Percentiles rank a stretch among this genome's conserved stretches.
Evolutionary conservation across 64 coral and sea anemone genomes (phyloP).

Genomic region (Cladopsammia gracilis): DNA sequence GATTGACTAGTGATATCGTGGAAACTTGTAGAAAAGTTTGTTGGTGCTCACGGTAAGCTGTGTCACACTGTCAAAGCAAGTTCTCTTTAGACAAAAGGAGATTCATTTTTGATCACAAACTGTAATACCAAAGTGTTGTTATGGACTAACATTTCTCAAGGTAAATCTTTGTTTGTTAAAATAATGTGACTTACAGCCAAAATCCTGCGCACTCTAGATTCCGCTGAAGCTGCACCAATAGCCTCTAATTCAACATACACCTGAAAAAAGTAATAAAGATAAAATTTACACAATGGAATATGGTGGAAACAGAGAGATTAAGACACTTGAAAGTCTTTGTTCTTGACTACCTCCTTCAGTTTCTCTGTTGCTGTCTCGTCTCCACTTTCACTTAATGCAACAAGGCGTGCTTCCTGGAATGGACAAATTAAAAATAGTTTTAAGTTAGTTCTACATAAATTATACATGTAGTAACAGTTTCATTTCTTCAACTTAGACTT

Average conservation of each 20-base stretch:
- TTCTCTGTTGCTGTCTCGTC: constrained; percentile 88
- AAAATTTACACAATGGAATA: not conserved
- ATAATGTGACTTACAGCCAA: constrained; percentile 82
- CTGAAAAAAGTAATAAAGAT: constrained; percentile 32
- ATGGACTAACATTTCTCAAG: too few relatives aligned
- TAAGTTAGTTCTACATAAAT: too few relatives aligned
- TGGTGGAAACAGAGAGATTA: not conserved
- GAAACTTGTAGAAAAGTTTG: too few relatives aligned
- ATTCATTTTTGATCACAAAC: too few relatives aligned
- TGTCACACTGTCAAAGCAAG: too few relatives aligned
- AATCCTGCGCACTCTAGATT: constrained; percentile 92
- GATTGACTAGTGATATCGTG: too few relatives aligned
- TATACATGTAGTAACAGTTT: too few relatives aligned
- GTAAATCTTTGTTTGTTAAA: too few relatives aligned
- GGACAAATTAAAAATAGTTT: not conserved
- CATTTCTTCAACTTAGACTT: too few relatives aligned
- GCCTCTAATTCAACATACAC: constrained; percentile 96
- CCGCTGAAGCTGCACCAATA: constrained; percentile 98
- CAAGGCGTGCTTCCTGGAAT: constrained; percentile 83
- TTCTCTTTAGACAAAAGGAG: too few relatives aligned
- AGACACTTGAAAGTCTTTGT: not conserved
- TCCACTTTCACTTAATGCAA: constrained; percentile 85
- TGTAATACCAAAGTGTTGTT: too few relatives aligned
- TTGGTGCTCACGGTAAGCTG: too few relatives aligned
- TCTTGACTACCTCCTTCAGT: constrained; percentile 80